Conservation (phyloP, 1,140 invertebrate genomes). For the Contarinia nasturtii region DNA sequence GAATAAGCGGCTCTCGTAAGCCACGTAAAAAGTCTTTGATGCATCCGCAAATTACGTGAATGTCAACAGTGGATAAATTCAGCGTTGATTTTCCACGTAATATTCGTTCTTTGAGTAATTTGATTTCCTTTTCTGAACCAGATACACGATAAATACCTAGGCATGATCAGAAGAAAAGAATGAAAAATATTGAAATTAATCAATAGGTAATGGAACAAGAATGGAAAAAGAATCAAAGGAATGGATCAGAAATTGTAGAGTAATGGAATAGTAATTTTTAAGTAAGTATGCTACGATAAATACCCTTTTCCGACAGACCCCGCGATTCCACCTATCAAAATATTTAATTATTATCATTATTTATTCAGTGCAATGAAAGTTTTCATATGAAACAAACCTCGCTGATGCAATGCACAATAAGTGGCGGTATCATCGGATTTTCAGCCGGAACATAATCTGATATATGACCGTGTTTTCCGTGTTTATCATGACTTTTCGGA, state of each 20-base stretch:
- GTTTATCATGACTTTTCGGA: conserved; percentile 23
- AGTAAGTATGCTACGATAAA: no score
- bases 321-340: conserved; percentile 44
- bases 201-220: no score
- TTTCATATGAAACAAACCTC: conserved; percentile 29
- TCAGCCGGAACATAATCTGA: conserved; percentile 61
- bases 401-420: conserved; percentile 86
- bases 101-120: conserved; percentile 66
- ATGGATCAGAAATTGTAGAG: no score
- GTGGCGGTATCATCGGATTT: conserved; percentile 79
- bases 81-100: conserved; percentile 51
- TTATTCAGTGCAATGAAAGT: no score
- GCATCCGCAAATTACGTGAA: conserved; percentile 64
- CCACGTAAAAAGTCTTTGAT: conserved; percentile 66
- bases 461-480: conserved; percentile 41
- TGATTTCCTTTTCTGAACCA: conserved; percentile 68
- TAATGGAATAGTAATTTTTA: no score
- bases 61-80: conserved; percentile 46
- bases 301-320: conserved; percentile 64
- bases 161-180: no score
- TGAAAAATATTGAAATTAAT: no score
- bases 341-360: background rate
- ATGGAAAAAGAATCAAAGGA: no score
- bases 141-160: conserved; percentile 87
- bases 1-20: conserved; percentile 64